A percentile compares a stretch with the other conserved stretches of the same genome.
phyloP scores from a whole-genome alignment of 2,888 invertebrate species.

The Eledona agricola region DNA sequence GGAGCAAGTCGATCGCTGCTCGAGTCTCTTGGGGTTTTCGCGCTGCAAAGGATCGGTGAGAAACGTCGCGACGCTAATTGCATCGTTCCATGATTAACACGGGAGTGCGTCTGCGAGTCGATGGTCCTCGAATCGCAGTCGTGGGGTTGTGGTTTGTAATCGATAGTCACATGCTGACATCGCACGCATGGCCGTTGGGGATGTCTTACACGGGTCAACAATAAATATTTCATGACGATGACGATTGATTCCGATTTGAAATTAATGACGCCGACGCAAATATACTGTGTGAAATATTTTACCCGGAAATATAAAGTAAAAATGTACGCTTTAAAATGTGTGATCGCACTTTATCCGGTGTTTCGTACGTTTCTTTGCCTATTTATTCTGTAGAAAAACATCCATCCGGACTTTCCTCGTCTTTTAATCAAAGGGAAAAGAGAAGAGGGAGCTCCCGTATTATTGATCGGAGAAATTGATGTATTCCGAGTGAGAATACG shows the following conservation, averaged over 20 bases:
- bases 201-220: slow-evolving; percentile 46
- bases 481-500: slow-evolving; percentile 17
- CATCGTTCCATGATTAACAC: slow-evolving; percentile 47
- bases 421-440: slow-evolving; percentile 17
- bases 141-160: slow-evolving; percentile 44
- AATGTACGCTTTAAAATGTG: too few species aligned
- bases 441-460: neutral
- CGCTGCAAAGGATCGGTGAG: neutral
- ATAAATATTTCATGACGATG: slow-evolving; percentile 47
- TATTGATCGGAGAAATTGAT: slow-evolving; percentile 26
- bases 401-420: slow-evolving; percentile 8
- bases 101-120: slow-evolving; percentile 45
- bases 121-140: slow-evolving; percentile 42
- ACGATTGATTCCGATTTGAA: slow-evolving; percentile 33
- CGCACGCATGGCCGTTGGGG: slow-evolving; percentile 48
- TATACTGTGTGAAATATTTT: too few species aligned
- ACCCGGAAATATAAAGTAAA: too few species aligned
- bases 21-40: too few species aligned
- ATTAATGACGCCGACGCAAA: too few species aligned
- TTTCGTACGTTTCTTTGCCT: too few species aligned
- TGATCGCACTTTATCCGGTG: too few species aligned
- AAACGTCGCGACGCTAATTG: slow-evolving; percentile 44
- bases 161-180: slow-evolving; percentile 45
- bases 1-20: too few species aligned
- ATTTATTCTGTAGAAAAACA: slow-evolving; percentile 1